A percentile compares a stretch with the other conserved stretches of the same genome.
These are phyloP conservation scores for Clepsis dumicolana DNA, from an alignment of 2,888 invertebrate genomes.

Conservation along the genomic window DNA sequence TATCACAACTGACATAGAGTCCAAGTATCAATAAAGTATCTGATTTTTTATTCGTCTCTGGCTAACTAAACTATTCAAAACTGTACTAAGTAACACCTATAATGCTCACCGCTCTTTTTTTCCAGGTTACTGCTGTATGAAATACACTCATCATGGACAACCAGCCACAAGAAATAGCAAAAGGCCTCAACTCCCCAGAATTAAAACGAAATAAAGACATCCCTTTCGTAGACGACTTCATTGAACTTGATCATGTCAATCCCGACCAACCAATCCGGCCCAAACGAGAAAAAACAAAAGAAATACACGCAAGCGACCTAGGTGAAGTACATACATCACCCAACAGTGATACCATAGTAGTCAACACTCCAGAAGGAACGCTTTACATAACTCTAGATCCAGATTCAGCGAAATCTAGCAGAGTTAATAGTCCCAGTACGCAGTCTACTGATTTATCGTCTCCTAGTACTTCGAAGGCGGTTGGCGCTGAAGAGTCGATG, in stretches of 20 bases:
- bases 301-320: constrained; percentile 71
- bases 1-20: no score
- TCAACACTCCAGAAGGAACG: constrained; percentile 80
- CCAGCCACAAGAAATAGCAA: constrained; percentile 59
- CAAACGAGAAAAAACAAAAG: constrained; percentile 54
- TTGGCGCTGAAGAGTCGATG: constrained; percentile 65
- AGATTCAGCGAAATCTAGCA: constrained; percentile 61
- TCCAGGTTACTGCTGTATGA: constrained; percentile 69
- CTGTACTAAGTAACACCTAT: no score
- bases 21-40: no score
- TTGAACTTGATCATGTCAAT: constrained; percentile 61
- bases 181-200: constrained; percentile 77
- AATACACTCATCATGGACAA: constrained; percentile 63
- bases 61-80: no score
- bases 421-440: constrained; percentile 57
- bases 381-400: constrained; percentile 79
- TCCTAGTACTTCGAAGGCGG: constrained; percentile 66
- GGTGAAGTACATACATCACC: constrained; percentile 72
- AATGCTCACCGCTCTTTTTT: no score
- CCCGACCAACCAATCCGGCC: constrained; percentile 61
- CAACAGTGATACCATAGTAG: constrained; percentile 78
- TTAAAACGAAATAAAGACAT: constrained; percentile 58
- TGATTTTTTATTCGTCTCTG: no score
- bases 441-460: constrained; percentile 59
- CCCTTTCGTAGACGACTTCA: constrained; percentile 69